Evolutionary conservation across 1,140 invertebrate species (phyloP), one percentile per base, ranked within the genome.

Genomic region (Caerostris darwini): DNA sequence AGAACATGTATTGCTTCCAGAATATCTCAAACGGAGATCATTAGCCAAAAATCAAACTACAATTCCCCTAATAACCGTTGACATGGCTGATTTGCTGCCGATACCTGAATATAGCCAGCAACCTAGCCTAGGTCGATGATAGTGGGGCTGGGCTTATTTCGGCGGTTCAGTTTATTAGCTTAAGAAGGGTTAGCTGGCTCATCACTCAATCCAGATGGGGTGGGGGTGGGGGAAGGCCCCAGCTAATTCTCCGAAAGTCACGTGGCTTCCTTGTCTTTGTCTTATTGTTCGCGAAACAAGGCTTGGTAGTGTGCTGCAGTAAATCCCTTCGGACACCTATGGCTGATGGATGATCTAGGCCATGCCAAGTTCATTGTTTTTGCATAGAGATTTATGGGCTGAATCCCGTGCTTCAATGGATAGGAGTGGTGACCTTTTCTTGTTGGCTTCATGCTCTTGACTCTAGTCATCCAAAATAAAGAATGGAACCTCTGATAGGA

Each of bases 211-310:
- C 61, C 12, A 64, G 12, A 10, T 5, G 17, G 8, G 69, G 69
- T 19, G 3, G 10, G 34, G 50, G 1, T 14, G 12, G 67, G 67
- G 34, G n/a, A 71, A 53, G 7, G 34, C 34, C 8, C 3, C 5
- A 34, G 71, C 12, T 77, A 77, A 77, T 77, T 77, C 71, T 77
- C 71, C 12, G 71, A 50, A 77, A 77, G 71, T 77, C 71, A 77
- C 71, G 71, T 77, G 71, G 34, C 71, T 17, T 12, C 61, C 10
- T 50, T 7, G 71, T 77, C 71, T 77, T 77, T 77, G 71, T 77
- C 71, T 77, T 77, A 77, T 77, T 77, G 53, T 77, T 50, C 71
- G 71, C 5, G 71, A 77, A 77, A 77, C 8, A 8, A 5, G 19
- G 71, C 34, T 34, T 77, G 14, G 61, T 17, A 64, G 71, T 77